A percentile compares a stretch with the other conserved stretches of the same genome.
These are phyloP conservation scores for Sitophilus oryzae DNA, from an alignment of 1,140 invertebrate species.

Conservation along the genomic window DNA sequence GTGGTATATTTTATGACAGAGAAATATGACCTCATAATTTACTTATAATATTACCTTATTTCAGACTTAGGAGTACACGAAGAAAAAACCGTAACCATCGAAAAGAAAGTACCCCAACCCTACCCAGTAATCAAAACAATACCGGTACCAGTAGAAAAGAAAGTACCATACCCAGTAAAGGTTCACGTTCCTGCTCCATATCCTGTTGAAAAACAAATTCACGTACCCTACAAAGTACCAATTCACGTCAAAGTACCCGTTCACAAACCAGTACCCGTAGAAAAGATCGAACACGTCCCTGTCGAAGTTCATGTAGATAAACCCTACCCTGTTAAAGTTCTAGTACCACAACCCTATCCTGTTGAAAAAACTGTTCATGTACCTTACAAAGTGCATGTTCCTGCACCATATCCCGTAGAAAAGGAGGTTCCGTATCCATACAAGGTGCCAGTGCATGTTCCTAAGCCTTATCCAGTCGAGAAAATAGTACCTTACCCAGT, in stretches of 20 bases:
- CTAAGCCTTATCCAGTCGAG: slow-evolving; percentile 54
- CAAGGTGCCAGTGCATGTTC: slow-evolving; percentile 54
- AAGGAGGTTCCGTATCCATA: slow-evolving; percentile 57
- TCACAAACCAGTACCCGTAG: slow-evolving; percentile 62
- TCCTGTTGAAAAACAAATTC: slow-evolving; percentile 65
- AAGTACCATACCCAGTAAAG: slow-evolving; percentile 56
- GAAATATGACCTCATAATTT: too few species aligned
- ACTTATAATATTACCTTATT: neutral
- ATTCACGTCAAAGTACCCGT: slow-evolving; percentile 56
- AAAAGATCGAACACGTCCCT: slow-evolving; percentile 64
- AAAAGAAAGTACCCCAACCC: slow-evolving; percentile 57
- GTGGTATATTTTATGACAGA: too few species aligned
- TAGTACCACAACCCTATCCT: slow-evolving; percentile 60
- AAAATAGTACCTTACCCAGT: slow-evolving; percentile 56
- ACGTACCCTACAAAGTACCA: slow-evolving; percentile 60
- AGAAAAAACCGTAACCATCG: slow-evolving; percentile 66
- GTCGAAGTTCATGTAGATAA: slow-evolving; percentile 65
- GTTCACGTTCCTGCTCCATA: slow-evolving; percentile 55
- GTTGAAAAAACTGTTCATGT: slow-evolving; percentile 61
- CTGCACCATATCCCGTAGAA: slow-evolving; percentile 59
- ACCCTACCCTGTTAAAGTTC: slow-evolving; percentile 58
- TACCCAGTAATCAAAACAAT: slow-evolving; percentile 42
- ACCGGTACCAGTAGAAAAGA: slow-evolving; percentile 51
- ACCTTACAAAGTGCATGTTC: slow-evolving; percentile 56
- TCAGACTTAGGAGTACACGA: slow-evolving; percentile 47